Percentiles rank a stretch among this genome's conserved stretches.
These are phyloP conservation scores for Gnathonemus longibarbis DNA, from an alignment of 2,113 vertebrate genomes.

Conservation along the genomic window DNA sequence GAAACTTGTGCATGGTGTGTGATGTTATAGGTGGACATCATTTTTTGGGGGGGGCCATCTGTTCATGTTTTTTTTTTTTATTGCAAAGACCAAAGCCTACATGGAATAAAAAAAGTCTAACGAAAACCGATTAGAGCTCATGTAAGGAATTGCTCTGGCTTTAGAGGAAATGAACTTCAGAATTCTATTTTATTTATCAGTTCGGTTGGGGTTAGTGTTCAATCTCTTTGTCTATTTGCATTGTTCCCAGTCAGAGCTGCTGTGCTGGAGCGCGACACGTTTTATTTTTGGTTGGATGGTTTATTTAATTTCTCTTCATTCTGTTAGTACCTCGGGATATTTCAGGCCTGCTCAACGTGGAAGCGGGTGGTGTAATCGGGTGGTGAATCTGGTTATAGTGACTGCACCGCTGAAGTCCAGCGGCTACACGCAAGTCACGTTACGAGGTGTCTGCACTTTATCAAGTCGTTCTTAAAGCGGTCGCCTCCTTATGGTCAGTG, in stretches of 20 bases:
- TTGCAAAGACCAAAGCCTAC: background rate
- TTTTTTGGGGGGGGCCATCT: background rate
- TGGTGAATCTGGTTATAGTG: background rate
- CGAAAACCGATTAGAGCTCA: background rate
- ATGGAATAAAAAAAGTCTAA: background rate
- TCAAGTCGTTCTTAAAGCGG: background rate
- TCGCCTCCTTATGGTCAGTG: background rate
- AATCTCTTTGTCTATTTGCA: constrained; percentile 5
- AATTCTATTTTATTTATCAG: background rate
- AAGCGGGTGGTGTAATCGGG: background rate
- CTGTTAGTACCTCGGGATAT: background rate
- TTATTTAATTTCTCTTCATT: background rate
- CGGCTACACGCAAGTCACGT: background rate
- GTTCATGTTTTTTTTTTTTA: background rate
- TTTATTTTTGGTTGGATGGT: background rate
- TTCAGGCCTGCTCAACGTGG: background rate
- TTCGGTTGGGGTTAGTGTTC: background rate
- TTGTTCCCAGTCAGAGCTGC: background rate
- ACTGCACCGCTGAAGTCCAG: background rate
- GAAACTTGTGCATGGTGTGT: background rate
- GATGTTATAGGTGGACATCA: background rate
- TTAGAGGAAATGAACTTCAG: background rate
- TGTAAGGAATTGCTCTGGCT: background rate
- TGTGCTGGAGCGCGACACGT: background rate
- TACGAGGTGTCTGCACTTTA: background rate